A percentile compares a stretch with the other conserved stretches of the same genome.
Conservation (phyloP, 2,888 invertebrate species). For the Schrankia costaestrigalis region DNA sequence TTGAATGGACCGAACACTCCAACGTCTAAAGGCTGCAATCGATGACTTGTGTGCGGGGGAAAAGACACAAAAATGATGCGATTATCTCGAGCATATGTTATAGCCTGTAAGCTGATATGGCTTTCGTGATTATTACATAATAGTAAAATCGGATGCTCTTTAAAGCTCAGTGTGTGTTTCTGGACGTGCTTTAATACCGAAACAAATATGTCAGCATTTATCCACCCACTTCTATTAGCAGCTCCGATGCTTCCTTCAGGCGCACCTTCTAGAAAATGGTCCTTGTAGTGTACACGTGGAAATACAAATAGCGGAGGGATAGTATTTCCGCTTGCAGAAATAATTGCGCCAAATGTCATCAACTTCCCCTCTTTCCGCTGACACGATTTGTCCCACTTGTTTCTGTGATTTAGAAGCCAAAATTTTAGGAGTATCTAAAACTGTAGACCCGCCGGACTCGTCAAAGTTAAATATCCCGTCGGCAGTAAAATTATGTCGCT, state of each 20-base stretch:
- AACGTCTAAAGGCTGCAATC: conserved; percentile 20
- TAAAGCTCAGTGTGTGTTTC: conserved; percentile 9
- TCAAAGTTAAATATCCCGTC: conserved; percentile 21
- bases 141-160: conserved; percentile 19
- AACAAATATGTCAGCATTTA: conserved; percentile 13
- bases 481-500: conserved; percentile 2
- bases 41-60: neutral
- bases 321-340: conserved; percentile 35
- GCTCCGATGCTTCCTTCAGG: conserved; percentile 7
- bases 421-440: conserved; percentile 18
- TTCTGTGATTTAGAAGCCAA: conserved; percentile 9
- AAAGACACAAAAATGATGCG: neutral
- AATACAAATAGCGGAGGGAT: conserved; percentile 13
- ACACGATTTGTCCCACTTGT: conserved; percentile 40
- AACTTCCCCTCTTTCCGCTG: conserved; percentile 44
- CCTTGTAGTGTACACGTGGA: conserved; percentile 9
- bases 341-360: conserved; percentile 44
- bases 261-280: conserved; percentile 9
- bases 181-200: conserved; percentile 3
- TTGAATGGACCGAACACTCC: conserved; percentile 37
- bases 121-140: conserved; percentile 20
- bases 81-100: conserved; percentile 1
- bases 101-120: no score
- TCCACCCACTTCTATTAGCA: conserved; percentile 7
- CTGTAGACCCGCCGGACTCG: no score